Conservation (phyloP, 2,888 invertebrate species). For the Heliconius hortense region DNA sequence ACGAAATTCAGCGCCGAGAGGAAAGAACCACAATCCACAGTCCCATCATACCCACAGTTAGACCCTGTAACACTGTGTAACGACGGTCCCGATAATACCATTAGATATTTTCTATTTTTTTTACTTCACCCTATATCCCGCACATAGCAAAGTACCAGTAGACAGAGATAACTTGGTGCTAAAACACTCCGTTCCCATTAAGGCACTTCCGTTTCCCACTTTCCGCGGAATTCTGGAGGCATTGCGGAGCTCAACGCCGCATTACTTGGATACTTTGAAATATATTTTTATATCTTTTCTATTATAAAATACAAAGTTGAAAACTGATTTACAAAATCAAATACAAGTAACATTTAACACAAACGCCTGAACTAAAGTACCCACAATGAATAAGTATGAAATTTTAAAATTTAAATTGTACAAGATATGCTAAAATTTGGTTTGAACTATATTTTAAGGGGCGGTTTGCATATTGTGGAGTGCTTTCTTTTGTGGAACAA, state of each 20-base stretch:
- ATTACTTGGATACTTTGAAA: background rate
- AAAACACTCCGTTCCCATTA: no score
- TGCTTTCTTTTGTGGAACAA: constrained; percentile 5
- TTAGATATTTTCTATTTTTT: background rate
- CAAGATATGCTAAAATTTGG: constrained; percentile 57
- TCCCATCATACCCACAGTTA: no score
- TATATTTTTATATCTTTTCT: background rate
- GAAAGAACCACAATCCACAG: no score
- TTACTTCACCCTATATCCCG: background rate
- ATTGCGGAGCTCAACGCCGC: background rate
- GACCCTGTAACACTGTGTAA: no score
- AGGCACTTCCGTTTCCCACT: background rate
- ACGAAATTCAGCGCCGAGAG: background rate
- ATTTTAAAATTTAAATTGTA: constrained; percentile 65
- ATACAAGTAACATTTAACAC: constrained; percentile 33
- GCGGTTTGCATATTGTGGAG: constrained; percentile 6
- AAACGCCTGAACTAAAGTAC: constrained; percentile 40
- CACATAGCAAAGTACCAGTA: background rate
- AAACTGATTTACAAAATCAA: constrained; percentile 12
- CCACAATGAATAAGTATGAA: constrained; percentile 57
- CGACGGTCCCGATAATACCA: no score
- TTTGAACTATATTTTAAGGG: constrained; percentile 30
- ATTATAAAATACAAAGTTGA: constrained; percentile 4
- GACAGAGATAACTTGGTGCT: no score
- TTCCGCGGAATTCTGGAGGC: background rate